A percentile compares a stretch with the other conserved stretches of the same genome.
phyloP scores from a whole-genome alignment of 2,888 invertebrate species.

The Junonia oenone region DNA sequence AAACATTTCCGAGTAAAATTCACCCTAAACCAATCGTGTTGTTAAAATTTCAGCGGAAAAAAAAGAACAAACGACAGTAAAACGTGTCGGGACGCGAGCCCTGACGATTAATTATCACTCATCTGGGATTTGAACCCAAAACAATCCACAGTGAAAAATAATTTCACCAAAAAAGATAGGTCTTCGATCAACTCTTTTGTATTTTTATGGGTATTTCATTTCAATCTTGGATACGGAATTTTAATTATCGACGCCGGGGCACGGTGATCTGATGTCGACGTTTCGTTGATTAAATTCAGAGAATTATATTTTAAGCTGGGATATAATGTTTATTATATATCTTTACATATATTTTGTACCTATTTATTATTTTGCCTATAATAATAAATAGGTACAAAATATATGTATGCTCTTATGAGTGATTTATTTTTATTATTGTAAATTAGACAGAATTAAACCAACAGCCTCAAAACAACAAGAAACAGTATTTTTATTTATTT shows the following conservation, averaged over 20 bases:
- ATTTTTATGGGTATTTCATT: slow-evolving; percentile 2
- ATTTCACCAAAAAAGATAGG: slow-evolving; percentile 7
- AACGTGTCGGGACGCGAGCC: slow-evolving; percentile 14
- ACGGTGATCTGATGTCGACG: background rate
- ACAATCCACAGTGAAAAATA: slow-evolving; percentile 23
- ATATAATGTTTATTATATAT: background rate
- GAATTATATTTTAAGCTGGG: background rate
- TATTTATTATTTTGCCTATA: no score
- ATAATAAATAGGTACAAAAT: no score
- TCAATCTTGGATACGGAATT: slow-evolving; percentile 5
- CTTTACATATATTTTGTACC: background rate
- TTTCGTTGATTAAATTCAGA: slow-evolving; percentile 10
- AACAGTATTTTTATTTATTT: no score
- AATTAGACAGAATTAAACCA: no score
- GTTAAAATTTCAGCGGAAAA: slow-evolving; percentile 2
- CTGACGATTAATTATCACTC: slow-evolving; percentile 31
- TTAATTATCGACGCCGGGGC: slow-evolving; percentile 4
- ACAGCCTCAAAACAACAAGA: no score
- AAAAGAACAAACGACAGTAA: slow-evolving; percentile 18
- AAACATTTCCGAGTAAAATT: slow-evolving; percentile 2
- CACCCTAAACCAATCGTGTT: background rate
- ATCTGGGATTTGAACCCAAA: slow-evolving; percentile 30
- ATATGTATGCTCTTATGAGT: no score
- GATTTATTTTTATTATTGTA: no score
- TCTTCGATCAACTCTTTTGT: slow-evolving; percentile 10